phyloP scores from a whole-genome alignment of 2,888 invertebrate genomes.

The Aphrophora alni region DNA sequence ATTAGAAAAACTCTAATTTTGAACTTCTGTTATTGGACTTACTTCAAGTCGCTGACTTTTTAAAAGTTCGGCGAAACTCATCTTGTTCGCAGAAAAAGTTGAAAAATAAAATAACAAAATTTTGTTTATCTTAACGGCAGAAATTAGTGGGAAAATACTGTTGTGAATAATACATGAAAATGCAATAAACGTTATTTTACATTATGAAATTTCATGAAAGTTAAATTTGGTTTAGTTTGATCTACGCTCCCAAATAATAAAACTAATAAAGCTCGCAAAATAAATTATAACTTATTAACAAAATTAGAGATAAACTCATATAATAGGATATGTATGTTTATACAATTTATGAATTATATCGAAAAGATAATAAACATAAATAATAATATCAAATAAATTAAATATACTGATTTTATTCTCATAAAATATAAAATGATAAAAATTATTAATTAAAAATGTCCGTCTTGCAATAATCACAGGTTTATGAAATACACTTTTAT shows the following conservation, averaged over 20 bases:
- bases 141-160: neutral
- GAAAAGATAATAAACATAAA: neutral
- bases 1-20: neutral
- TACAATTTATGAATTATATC: neutral
- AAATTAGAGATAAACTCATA: neutral
- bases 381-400: neutral
- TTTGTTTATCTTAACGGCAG: neutral
- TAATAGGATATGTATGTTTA: neutral
- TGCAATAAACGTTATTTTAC: neutral
- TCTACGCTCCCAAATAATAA: too few species aligned
- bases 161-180: neutral
- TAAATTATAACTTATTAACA: neutral
- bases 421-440: neutral
- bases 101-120: neutral
- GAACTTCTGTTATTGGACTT: neutral
- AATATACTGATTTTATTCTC: neutral
- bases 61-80: neutral
- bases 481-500: neutral
- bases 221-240: neutral
- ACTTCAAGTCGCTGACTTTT: neutral
- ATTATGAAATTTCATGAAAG: constrained; percentile 27
- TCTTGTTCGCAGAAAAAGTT: neutral
- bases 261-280: too few species aligned
- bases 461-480: neutral
- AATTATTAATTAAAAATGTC: neutral